Percentiles rank a stretch among this genome's conserved stretches.
Conservation (phyloP, 2,113 vertebrate species). For the Microcebus jonahi region DNA sequence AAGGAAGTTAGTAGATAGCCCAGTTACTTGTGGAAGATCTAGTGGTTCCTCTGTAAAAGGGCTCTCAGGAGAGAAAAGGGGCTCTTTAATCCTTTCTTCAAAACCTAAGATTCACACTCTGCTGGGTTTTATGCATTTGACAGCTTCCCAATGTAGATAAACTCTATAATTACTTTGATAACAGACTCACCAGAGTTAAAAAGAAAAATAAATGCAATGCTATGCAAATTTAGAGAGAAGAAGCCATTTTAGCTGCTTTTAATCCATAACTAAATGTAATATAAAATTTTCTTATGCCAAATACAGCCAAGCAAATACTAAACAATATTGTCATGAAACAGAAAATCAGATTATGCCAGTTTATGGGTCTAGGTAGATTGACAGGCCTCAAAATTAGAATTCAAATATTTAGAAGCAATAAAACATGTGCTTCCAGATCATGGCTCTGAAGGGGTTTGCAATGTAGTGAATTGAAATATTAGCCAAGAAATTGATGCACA, state of each 20-base stretch:
- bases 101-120: slow-evolving; percentile 41
- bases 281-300: slow-evolving; percentile 71
- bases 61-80: slow-evolving; percentile 23
- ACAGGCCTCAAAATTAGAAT: slow-evolving; percentile 63
- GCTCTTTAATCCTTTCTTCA: slow-evolving; percentile 1
- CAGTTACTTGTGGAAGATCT: not conserved
- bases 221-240: not conserved
- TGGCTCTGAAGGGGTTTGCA: slow-evolving; percentile 57
- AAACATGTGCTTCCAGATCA: slow-evolving; percentile 26
- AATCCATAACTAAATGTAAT: slow-evolving; percentile 76
- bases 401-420: slow-evolving; percentile 75
- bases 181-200: slow-evolving; percentile 58
- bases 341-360: slow-evolving; percentile 73
- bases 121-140: slow-evolving; percentile 64
- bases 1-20: not conserved
- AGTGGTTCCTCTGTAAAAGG: not conserved
- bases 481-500: slow-evolving; percentile 47
- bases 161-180: slow-evolving; percentile 76
- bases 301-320: slow-evolving; percentile 58
- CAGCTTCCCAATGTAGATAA: slow-evolving; percentile 69
- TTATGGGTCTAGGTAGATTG: slow-evolving; percentile 57
- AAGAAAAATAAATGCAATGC: not conserved
- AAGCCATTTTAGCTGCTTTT: slow-evolving; percentile 65
- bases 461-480: slow-evolving; percentile 52
- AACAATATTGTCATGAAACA: slow-evolving; percentile 72